Evolutionary conservation across 2,888 invertebrate species (phyloP), one percentile per base, ranked within the genome.

Genomic region (Fragum whitleyi): DNA sequence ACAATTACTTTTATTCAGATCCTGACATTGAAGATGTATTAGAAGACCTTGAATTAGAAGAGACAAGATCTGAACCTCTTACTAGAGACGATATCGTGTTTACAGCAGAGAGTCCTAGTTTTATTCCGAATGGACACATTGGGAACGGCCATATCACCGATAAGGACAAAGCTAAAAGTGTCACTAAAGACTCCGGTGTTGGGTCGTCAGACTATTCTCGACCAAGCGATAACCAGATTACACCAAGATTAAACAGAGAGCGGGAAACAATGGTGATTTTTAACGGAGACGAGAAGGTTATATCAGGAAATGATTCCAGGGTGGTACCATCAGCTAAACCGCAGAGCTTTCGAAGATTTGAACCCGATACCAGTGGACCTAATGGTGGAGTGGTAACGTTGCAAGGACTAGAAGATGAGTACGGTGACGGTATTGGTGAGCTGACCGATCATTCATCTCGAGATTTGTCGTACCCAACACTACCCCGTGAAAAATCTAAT

Each of bases 181-280:
- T 47, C 5, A n/a, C 6, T 59, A 73, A 57, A 47, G 36, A 47
- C 29, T 59, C 32, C 0, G 62, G 51, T 23, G 62, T 65, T 11
- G n/a, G 26, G n/a, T 36, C 21, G 1, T 47, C 51, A 2, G 55
- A 69, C 26, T 53, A 14, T 29, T 19, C 53, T 2, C 23, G 29
- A 6, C 19, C 28, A 0, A 28, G 53, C 29, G 65, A 23, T 16
- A 65, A 6, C 21, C 65, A 65, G 21, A 9, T 23, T 0, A 65
- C 65, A 16, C 65, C 65, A 0, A 65, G 39, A 23, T n/a, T 65
- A 1, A 65, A 70, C 36, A 7, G 36, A 16, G 55, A 53, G 9
- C n/a, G 39, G 26, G 85, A 85, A 28, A 36, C 81, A 6, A 79
- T 85, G 81, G 85, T 85, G 11, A 85, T 85, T n/a, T 85, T 85